phyloP scores from a whole-genome alignment of 2,797 vertebrate species.

The Thripadectes ignobilis region DNA sequence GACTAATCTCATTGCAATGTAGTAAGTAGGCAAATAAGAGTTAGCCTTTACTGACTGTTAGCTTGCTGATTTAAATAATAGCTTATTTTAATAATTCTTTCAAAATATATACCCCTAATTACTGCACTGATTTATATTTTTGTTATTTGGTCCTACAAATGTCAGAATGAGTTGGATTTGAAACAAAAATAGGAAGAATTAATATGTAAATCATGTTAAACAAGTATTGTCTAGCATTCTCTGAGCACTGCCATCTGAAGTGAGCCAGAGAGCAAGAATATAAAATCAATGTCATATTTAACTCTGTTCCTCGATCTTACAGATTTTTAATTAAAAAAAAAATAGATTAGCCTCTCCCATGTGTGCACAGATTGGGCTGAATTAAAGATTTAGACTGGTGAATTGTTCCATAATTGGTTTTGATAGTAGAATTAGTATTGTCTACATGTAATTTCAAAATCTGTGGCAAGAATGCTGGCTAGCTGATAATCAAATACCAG shows the following conservation, averaged over 20 bases:
- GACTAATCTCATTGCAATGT: slow-evolving; percentile 51
- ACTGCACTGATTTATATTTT: neutral
- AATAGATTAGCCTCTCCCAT: fast-evolving
- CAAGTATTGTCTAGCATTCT: neutral
- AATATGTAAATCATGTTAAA: neutral
- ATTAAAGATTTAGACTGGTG: neutral
- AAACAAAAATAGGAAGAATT: neutral
- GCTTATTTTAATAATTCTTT: slow-evolving; percentile 2
- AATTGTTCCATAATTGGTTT: neutral
- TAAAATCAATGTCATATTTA: neutral
- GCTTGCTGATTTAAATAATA: neutral
- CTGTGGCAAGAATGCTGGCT: neutral
- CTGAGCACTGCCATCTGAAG: neutral
- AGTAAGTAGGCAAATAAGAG: slow-evolving; percentile 32
- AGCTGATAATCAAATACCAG: neutral
- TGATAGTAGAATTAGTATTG: neutral
- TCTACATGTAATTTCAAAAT: neutral
- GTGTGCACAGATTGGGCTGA: neutral
- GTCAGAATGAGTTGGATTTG: neutral
- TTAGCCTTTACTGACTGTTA: slow-evolving; percentile 1
- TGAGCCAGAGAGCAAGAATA: neutral
- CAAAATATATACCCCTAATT: neutral
- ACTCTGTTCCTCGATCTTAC: neutral
- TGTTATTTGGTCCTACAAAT: neutral
- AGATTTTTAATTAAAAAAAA: neutral